Conservation (phyloP, 2,797 vertebrate genomes). For the Thripadectes ignobilis region DNA sequence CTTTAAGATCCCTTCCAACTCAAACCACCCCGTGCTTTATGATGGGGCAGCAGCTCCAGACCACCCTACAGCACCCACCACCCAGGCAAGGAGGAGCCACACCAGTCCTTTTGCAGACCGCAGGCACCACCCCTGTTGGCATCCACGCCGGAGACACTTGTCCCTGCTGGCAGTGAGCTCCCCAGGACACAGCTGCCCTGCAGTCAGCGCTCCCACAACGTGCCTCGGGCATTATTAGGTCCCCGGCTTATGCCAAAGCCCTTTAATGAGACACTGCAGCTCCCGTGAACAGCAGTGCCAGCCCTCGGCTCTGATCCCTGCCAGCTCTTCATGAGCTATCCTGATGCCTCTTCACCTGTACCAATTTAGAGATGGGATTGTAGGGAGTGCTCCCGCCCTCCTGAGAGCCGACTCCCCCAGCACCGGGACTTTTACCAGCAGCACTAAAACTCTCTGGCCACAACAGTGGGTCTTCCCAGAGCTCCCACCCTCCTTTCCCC, state of each 20-base stretch:
- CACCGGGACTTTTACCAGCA: background rate
- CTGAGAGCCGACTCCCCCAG: background rate
- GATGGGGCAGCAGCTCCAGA: background rate
- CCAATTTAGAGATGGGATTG: background rate
- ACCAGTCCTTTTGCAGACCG: background rate
- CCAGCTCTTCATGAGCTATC: background rate
- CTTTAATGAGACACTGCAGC: background rate
- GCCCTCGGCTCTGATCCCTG: background rate
- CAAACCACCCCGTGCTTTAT: background rate
- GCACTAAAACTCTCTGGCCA: background rate
- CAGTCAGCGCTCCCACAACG: background rate
- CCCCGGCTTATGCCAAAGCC: background rate
- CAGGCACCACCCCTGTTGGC: background rate
- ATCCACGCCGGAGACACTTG: fast-evolving
- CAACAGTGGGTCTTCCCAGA: fast-evolving
- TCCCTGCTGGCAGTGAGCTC: fast-evolving
- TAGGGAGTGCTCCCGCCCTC: background rate
- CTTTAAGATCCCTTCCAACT: background rate
- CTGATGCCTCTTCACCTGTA: background rate
- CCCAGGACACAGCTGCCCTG: background rate
- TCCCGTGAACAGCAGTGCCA: background rate
- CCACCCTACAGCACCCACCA: background rate
- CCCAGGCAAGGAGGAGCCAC: background rate
- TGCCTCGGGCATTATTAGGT: background rate
- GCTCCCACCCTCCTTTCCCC: background rate